phyloP scores from a whole-genome alignment of 2,888 invertebrate species.

The Heteromyza rotundicornis region DNA sequence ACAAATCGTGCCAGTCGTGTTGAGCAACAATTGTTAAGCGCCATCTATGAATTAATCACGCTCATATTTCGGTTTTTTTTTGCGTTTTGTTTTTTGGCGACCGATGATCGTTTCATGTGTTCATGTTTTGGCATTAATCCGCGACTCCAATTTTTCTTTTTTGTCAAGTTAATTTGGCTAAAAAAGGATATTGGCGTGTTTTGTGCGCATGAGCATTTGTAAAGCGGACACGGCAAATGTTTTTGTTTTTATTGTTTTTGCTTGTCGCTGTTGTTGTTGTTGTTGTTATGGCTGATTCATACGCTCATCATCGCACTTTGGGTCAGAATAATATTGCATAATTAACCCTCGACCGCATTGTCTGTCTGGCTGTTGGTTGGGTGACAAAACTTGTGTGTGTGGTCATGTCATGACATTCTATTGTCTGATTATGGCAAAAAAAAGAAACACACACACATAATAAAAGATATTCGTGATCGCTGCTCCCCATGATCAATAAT shows the following conservation, averaged over 20 bases:
- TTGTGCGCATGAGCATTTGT: not conserved
- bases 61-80: conserved; percentile 27
- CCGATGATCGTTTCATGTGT: no score
- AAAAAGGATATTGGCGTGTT: not conserved
- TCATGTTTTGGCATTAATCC: not conserved
- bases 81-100: no score
- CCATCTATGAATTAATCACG: conserved; percentile 39
- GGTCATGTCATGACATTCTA: not conserved
- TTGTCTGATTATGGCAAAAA: no score
- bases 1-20: conserved; percentile 35
- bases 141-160: not conserved
- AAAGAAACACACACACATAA: no score
- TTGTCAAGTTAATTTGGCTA: not conserved
- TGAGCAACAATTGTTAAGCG: conserved; percentile 35
- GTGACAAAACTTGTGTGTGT: not conserved
- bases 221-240: not conserved
- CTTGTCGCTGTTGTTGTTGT: not conserved
- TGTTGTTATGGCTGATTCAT: not conserved
- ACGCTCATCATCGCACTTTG: not conserved
- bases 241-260: not conserved
- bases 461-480: no score
- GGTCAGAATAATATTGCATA: not conserved
- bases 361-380: not conserved
- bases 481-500: no score
- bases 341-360: not conserved